A percentile compares a stretch with the other conserved stretches of the same genome.
These are phyloP conservation scores for Melanophora roralis DNA, from an alignment of 2,888 invertebrate genomes.

Conservation along the genomic window DNA sequence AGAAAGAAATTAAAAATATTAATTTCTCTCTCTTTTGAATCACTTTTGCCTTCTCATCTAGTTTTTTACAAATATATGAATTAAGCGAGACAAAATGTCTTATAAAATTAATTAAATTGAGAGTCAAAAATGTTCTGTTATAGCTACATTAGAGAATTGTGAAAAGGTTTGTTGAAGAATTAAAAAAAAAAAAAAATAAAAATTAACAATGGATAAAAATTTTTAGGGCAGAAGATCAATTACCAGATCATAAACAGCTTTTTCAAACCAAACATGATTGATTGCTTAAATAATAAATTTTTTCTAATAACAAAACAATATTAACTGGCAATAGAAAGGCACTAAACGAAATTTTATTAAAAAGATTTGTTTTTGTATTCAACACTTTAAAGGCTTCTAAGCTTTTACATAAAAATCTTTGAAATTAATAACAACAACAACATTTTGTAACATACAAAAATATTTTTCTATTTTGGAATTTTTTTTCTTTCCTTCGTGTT, in stretches of 20 bases:
- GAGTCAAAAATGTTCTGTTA: no score
- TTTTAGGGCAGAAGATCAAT: constrained; percentile 57
- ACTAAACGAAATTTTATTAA: constrained; percentile 17
- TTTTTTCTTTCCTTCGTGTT: neutral
- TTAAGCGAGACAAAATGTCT: no score
- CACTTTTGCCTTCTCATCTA: no score
- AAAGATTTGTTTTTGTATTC: constrained; percentile 32
- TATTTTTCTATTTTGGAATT: neutral
- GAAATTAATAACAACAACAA: neutral
- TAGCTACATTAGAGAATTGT: no score
- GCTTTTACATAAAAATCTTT: neutral
- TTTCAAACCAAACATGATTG: constrained; percentile 53
- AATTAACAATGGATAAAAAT: constrained; percentile 15
- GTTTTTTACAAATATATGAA: no score
- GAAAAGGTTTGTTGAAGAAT: no score
- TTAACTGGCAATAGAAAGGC: constrained; percentile 7
- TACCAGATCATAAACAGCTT: constrained; percentile 53
- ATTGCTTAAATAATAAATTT: constrained; percentile 43
- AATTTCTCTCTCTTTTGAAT: no score
- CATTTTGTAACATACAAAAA: neutral
- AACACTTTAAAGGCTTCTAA: neutral
- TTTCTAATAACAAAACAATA: neutral
- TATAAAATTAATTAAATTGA: no score
- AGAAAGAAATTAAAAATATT: no score
- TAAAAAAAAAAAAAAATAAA: neutral